Percentiles rank a stretch among this genome's conserved stretches.
Conservation (phyloP, 2,113 vertebrate genomes). For the Sceloporus undulatus region DNA sequence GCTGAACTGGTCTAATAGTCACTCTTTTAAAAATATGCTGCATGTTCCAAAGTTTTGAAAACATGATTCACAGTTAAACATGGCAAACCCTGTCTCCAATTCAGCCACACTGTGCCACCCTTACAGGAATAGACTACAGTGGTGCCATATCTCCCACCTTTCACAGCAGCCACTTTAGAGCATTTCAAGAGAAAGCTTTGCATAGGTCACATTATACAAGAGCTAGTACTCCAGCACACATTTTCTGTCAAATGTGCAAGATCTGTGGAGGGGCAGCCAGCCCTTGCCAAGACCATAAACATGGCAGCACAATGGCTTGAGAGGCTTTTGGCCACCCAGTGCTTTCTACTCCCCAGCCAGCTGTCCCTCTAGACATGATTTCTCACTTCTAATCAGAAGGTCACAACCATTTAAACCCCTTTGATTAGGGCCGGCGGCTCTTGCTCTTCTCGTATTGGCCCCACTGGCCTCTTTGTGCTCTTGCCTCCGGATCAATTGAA, state of each 20-base stretch:
- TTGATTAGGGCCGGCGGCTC: conserved; percentile 55
- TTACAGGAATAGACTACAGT: not conserved
- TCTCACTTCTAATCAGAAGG: conserved; percentile 57
- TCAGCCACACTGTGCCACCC: not conserved
- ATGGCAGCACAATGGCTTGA: not conserved
- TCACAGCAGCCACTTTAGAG: not conserved
- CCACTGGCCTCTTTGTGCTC: conserved; percentile 55
- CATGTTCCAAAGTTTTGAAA: not conserved
- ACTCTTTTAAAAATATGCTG: not conserved
- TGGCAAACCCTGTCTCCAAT: not conserved
- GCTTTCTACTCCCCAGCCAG: not conserved
- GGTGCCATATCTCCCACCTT: not conserved
- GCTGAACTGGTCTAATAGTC: not conserved
- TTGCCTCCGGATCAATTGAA: conserved; percentile 72
- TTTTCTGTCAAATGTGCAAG: not conserved
- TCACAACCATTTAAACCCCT: conserved; percentile 62
- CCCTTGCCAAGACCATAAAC: conserved; percentile 2
- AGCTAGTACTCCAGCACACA: not conserved
- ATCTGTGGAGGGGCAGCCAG: conserved; percentile 10
- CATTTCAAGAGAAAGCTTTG: not conserved
- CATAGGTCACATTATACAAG: not conserved
- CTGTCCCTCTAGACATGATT: conserved; percentile 36
- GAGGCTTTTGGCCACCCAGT: conserved; percentile 3
- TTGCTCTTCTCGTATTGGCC: conserved; percentile 31
- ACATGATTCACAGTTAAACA: not conserved